These are phyloP conservation scores for Dendrocincla tyrannina DNA, from an alignment of 2,797 vertebrate genomes.

Conservation along the genomic window DNA sequence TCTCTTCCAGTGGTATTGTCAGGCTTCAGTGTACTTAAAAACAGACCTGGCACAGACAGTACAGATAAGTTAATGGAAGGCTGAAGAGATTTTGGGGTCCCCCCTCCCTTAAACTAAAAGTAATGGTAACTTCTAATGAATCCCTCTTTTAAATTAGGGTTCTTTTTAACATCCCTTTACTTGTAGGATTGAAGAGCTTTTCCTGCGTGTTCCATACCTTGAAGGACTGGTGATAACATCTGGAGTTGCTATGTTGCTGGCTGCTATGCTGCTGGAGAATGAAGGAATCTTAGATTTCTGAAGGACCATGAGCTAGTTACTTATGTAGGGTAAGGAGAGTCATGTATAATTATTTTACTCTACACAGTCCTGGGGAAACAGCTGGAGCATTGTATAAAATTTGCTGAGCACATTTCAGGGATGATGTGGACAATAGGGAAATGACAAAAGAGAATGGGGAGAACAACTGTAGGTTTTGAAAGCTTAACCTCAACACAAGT, in stretches of 20 bases:
- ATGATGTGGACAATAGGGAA: conserved; percentile 8
- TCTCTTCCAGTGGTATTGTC: not conserved
- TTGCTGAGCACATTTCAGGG: not conserved
- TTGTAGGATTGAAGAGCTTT: not conserved
- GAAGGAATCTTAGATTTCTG: not conserved
- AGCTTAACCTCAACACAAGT: not conserved
- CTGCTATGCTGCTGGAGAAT: not conserved
- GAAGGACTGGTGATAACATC: not conserved
- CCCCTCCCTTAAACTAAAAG: not conserved
- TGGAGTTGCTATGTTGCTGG: not conserved
- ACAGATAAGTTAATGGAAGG: conserved; percentile 10
- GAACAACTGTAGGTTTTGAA: conserved; percentile 15
- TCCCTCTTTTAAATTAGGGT: not conserved
- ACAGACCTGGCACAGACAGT: not conserved
- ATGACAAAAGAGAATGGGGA: conserved; percentile 16
- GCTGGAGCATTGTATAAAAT: not conserved
- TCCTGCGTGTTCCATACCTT: not conserved
- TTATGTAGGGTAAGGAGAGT: not conserved
- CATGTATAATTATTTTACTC: not conserved
- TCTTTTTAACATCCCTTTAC: not conserved
- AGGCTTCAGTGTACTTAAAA: conserved; percentile 2
- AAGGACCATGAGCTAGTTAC: not conserved
- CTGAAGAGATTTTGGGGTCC: not conserved
- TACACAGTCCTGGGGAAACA: not conserved
- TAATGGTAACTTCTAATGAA: not conserved